Evolutionary conservation across 2,797 vertebrate species (phyloP), one percentile per base, ranked within the genome.

Genomic region (Danionella dracula): DNA sequence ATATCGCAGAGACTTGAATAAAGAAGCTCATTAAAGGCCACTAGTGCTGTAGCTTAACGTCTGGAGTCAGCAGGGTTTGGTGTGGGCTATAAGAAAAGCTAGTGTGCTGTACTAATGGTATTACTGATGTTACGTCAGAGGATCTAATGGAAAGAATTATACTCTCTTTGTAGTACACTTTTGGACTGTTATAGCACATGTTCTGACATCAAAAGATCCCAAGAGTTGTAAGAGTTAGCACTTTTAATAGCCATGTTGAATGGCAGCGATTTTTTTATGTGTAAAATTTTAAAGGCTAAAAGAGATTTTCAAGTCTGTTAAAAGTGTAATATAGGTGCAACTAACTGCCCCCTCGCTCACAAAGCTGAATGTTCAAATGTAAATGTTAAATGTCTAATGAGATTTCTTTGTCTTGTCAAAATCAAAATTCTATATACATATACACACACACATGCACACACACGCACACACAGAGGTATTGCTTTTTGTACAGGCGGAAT

Each of bases 81-180:
- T 84, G 81, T 76, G 82, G 81, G 82, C 81, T 80, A 66, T 49
- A 67, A 2, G 21, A 78, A 35, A 81, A 76, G 77, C 69, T 54
- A 82, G 81, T 84, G 82, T 82, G 78, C 82, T 78, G 81, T 73
- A 68, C 74, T 71, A 63, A 60, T 56, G 46, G 70, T 81, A 81
- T 85, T 82, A 83, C 70, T 53, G 1, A 11, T 34, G 76, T 79
- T 81, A 84, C 37, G 78, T 88, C 83, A 83, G 72, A 72, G 73
- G 0, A 21, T 38, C 72, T 37, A 74, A 79, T 85, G 86, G 85
- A 88, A 86, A 86, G 69, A 79, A 65, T 69, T 57, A 78, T 51
- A 68, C 27, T 65, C 4, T 27, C 3, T 31, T 5, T 10, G 11
- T 44, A 5, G n/a, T 35, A 53, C 3, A 64, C 12, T 74, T 76